Conservation (phyloP, 2,888 invertebrate genomes). For the Urechis unicinctus region DNA sequence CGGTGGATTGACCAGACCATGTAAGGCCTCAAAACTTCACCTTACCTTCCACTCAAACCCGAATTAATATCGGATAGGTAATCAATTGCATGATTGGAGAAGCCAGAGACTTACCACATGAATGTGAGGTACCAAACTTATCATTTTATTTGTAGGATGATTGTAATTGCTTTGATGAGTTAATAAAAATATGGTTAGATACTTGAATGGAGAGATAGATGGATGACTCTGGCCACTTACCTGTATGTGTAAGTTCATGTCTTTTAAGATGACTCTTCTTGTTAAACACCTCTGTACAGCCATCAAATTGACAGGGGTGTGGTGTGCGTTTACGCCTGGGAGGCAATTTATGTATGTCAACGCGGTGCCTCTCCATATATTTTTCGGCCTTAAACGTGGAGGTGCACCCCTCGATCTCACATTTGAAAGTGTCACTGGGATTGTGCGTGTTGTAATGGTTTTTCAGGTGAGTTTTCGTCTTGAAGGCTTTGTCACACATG, state of each 20-base stretch:
- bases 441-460: conserved; percentile 37
- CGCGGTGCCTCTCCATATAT: conserved; percentile 34
- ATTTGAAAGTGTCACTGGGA: conserved; percentile 30
- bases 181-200: not conserved
- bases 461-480: conserved; percentile 26
- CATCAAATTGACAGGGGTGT: conserved; percentile 35
- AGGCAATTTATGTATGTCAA: conserved; percentile 35
- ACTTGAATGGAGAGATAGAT: not conserved
- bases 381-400: conserved; percentile 36
- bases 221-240: conserved; percentile 19
- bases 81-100: no score
- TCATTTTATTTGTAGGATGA: no score
- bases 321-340: conserved; percentile 25
- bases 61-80: no score
- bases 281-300: conserved; percentile 43
- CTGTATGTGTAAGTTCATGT: conserved; percentile 45
- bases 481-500: conserved; percentile 39
- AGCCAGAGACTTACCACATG: no score
- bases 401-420: conserved; percentile 38
- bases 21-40: no score
- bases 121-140: no score
- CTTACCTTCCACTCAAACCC: no score
- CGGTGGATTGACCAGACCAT: no score
- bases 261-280: conserved; percentile 43
- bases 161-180: conserved; percentile 1